Base-by-base conservation (phyloP, 2,888 invertebrate genomes). In the Nysson spinosus region DNA sequence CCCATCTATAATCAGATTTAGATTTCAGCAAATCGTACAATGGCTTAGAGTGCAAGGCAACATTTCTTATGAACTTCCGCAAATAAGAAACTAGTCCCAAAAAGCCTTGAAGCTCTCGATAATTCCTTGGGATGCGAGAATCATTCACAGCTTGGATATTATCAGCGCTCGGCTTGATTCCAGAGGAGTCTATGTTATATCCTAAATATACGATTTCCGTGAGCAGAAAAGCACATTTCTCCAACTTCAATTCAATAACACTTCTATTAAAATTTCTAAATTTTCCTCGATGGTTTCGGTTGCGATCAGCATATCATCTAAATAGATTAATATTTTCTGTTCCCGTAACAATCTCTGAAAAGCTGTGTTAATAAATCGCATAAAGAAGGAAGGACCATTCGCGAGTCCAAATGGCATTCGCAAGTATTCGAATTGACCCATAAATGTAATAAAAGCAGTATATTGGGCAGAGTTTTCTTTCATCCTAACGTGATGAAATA, bases 21-120 rank as follows among this genome's bases (percentile, higher is more conserved):
- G 47, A 30, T 43, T 73, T 54, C 34, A 75, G 72, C 11, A 83
- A 43, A 44, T 80, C 72, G 50, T 80, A 75, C 11, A 83, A 46
- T 1, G 83, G 81, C 39, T 78, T 75, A 2, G 83, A 78, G 7
- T 12, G 26, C 1, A 9, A 1, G 3, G 44, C 34, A 51, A 44
- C 50, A 11, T 30, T 24, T 22, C n/a, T 9, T 14, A 55, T 39
- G 11, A 58, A 58, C 22, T 44, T 51, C 30, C 51, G 20, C 19
- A 81, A 81, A 43, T 80, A 55, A 77, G 80, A 28, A n/a, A n/a
- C n/a, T n/a, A n/a, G n/a, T n/a, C n/a, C n/a, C n/a, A n/a, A n/a
- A n/a, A n/a, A n/a, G n/a, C 77, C 61, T n/a, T 69, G 66, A 4
- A 75, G 49, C 16, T 77, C 68, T 37, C 64, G 55, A 14, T 32